Base-by-base conservation (phyloP, 2,797 vertebrate genomes). In the Pampus argenteus region DNA sequence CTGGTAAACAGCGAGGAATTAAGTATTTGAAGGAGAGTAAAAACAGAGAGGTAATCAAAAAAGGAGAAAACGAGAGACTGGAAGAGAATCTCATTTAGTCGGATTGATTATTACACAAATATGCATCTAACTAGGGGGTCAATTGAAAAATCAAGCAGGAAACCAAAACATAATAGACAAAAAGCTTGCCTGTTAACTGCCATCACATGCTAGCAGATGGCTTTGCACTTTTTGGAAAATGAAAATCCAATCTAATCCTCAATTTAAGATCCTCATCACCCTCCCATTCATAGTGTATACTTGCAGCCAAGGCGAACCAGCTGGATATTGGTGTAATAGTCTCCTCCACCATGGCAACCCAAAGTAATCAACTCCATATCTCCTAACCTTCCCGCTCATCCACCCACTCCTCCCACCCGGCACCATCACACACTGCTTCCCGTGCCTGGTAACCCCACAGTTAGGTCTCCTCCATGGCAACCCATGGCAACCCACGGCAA, bases 341-440 rank as follows among this genome's bases (percentile, higher is more conserved):
- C 74, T 88, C 82, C 64, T 83, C 88, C 66, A 38, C 84, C 88
- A 91, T 89, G 78, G 88, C 91, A 92, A 91, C 88, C 79, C 79
- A 74, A 90, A 90, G 89, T 90, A 93, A 94, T 94, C 92, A 92
- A 89, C 88, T 90, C 89, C 78, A 71, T 88, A 83, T 90, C 87
- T 78, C 84, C 80, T 85, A 84, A 89, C 85, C 84, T 88, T 85
- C 72, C 71, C 44, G 54, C 74, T 88, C 86, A 71, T 76, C 72
- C 85, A 54, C 86, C 89, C 88, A 91, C 89, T 82, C 79, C 79
- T 82, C 83, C 84, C 84, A 85, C 81, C 74, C 75, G 23, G 74
- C 83, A 71, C 63, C 79, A 88, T 67, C 76, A 26, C 79, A 82
- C 83, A 62, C 81, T 14, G 58, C 76, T 75, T 75, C 71, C 73